phyloP scores from a whole-genome alignment of 1,140 invertebrate genomes.

The Zaprionus capensis region DNA sequence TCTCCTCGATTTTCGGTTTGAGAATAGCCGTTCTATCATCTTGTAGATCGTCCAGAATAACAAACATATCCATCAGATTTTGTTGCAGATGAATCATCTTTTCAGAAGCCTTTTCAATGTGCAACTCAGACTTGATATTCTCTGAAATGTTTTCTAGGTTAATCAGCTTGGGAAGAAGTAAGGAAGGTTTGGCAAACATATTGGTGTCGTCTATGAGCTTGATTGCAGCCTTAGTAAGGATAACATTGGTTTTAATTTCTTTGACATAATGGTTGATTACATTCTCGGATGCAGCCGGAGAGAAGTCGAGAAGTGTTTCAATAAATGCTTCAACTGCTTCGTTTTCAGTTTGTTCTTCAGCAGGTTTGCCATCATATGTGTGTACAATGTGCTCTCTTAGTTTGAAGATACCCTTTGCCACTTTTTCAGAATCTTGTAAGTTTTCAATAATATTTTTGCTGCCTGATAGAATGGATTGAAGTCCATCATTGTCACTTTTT shows the following conservation, averaged over 20 bases:
- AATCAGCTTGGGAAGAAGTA: constrained; percentile 57
- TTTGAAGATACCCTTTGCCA: constrained; percentile 68
- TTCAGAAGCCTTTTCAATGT: constrained; percentile 62
- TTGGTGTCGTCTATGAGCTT: constrained; percentile 54
- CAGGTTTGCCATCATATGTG: constrained; percentile 65
- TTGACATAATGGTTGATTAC: constrained; percentile 50
- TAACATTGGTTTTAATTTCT: constrained; percentile 61
- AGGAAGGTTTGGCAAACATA: constrained; percentile 56
- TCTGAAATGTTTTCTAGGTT: constrained; percentile 61
- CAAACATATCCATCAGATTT: constrained; percentile 71
- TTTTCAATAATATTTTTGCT: constrained; percentile 52
- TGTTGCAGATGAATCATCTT: constrained; percentile 71
- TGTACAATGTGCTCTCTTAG: constrained; percentile 75
- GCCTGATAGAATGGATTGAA: constrained; percentile 23
- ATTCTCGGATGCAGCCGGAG: constrained; percentile 44
- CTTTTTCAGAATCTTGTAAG: constrained; percentile 32
- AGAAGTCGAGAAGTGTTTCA: constrained; percentile 48
- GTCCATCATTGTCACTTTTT: constrained; percentile 9
- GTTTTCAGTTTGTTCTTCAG: constrained; percentile 25
- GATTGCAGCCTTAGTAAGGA: constrained; percentile 56
- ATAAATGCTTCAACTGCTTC: constrained; percentile 59
- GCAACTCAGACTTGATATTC: constrained; percentile 33
- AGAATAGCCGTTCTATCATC: constrained; percentile 45
- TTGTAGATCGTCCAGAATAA: constrained; percentile 66
- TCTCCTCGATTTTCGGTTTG: constrained; percentile 49